Evolutionary conservation across 2,888 invertebrate genomes (phyloP), one percentile per base, ranked within the genome.

Genomic region (Tachina fera): DNA sequence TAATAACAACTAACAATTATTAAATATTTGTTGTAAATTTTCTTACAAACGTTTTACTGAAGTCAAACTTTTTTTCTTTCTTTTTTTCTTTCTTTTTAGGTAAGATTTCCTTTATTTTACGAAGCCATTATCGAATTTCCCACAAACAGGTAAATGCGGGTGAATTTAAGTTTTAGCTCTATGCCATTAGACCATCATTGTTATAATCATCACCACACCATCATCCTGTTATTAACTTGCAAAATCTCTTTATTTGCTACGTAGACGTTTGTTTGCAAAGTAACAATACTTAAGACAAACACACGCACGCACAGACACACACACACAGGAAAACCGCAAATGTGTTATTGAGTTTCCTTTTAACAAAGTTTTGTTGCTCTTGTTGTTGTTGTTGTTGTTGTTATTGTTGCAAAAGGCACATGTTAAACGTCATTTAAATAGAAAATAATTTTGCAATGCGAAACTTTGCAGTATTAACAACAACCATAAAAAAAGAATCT

Each of bases 401-500:
- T 16, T 80, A 43, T 67, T 80, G 45, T 70, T 81, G 81, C 41
- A 67, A 83, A 53, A 86, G 86, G 86, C 86, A 86, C 86, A 86
- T 86, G 82, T 86, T 82, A 83, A 86, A 86, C 86, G 86, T 86
- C 86, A 86, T 75, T 83, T 82, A 82, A 86, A 79, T 83, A 83
- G 82, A 83, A 83, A 83, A 83, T 83, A 67, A 65, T 75, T 83
- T 82, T 83, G 86, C 86, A 86, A 82, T 86, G 86, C 86, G 86
- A 86, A 86, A 86, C 86, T 86, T 86, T 86, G 82, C 86, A 79
- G 86, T 76, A 79, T 75, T 75, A 81, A 61, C 74, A 67, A 53
- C 45, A 71, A 39, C 53, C 51, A n/a, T 1, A 13, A 47, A 5
- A 9, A 70, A 63, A 74, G 79, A 74, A 70, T 82, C 85, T 53